phyloP scores from a whole-genome alignment of 23 tunicate genomes.

The Clavelina lepadiformis region DNA sequence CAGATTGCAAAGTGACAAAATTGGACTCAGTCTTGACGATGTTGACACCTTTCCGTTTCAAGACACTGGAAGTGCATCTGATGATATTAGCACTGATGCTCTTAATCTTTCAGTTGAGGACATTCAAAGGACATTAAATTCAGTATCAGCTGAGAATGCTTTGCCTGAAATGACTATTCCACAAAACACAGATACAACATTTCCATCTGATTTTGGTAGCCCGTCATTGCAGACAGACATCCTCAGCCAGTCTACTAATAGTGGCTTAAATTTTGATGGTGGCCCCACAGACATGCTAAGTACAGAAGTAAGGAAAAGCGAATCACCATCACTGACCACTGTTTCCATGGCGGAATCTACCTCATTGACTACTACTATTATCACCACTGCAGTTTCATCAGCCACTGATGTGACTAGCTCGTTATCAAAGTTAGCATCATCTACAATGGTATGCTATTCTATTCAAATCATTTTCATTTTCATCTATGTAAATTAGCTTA shows the following conservation, averaged over 20 bases:
- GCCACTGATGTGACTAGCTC: neutral
- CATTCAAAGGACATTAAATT: conserved; percentile 39
- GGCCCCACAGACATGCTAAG: neutral
- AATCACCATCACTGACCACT: conserved; percentile 20
- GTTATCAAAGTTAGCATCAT: neutral
- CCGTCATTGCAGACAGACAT: no score
- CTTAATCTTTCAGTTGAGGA: conserved; percentile 55
- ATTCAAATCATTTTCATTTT: neutral
- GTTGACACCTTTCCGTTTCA: conserved; percentile 27
- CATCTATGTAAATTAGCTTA: no score
- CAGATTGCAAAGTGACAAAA: conserved; percentile 20
- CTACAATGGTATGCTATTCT: conserved; percentile 1
- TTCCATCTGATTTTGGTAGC: neutral
- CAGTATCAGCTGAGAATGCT: conserved; percentile 40
- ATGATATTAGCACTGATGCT: conserved; percentile 39
- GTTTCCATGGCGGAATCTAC: conserved; percentile 19
- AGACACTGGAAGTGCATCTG: conserved; percentile 19
- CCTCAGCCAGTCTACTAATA: no score
- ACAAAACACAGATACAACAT: neutral
- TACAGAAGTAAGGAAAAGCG: conserved; percentile 12
- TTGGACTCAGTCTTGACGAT: conserved; percentile 23
- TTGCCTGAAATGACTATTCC: conserved; percentile 18
- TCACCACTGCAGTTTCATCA: conserved; percentile 18
- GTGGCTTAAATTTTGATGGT: neutral
- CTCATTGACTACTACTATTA: conserved; percentile 28